Evolutionary conservation across 2,797 vertebrate genomes (phyloP).

Genomic region (Merluccius polli): DNA sequence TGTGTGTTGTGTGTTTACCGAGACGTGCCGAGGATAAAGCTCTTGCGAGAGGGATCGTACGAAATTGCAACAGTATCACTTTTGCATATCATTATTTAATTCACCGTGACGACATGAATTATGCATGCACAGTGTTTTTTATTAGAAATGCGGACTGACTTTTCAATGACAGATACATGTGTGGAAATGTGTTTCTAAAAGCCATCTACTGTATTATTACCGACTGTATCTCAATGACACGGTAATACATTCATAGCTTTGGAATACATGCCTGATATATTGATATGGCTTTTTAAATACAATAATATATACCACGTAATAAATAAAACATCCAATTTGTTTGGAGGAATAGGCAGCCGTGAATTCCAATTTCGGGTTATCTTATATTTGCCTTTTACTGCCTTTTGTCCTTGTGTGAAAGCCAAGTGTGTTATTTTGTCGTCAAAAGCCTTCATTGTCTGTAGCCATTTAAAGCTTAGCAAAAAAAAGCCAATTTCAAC

Average conservation of each 20-base stretch:
- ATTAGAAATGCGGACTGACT: constrained; percentile 45
- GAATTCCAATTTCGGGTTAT: constrained; percentile 37
- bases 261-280: constrained; percentile 43
- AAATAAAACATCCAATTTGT: constrained; percentile 31
- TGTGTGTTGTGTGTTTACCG: constrained; percentile 17
- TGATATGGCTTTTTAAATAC: constrained; percentile 54
- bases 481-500: neutral
- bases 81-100: constrained; percentile 37
- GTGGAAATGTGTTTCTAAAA: constrained; percentile 35
- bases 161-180: constrained; percentile 47
- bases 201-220: constrained; percentile 30
- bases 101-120: constrained; percentile 47
- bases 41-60: constrained; percentile 28
- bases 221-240: constrained; percentile 40
- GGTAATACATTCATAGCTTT: constrained; percentile 45
- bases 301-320: constrained; percentile 49
- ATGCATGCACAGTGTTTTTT: constrained; percentile 49
- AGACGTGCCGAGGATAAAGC: constrained; percentile 16
- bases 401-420: constrained; percentile 4
- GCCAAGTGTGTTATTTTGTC: constrained; percentile 15
- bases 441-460: constrained; percentile 12
- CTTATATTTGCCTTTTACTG: constrained; percentile 26
- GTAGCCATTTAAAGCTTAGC: constrained; percentile 1
- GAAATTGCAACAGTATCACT: constrained; percentile 45
- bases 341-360: constrained; percentile 32